Base-by-base conservation (phyloP, 2,797 vertebrate genomes). In the Sebastes taczanowskii region DNA sequence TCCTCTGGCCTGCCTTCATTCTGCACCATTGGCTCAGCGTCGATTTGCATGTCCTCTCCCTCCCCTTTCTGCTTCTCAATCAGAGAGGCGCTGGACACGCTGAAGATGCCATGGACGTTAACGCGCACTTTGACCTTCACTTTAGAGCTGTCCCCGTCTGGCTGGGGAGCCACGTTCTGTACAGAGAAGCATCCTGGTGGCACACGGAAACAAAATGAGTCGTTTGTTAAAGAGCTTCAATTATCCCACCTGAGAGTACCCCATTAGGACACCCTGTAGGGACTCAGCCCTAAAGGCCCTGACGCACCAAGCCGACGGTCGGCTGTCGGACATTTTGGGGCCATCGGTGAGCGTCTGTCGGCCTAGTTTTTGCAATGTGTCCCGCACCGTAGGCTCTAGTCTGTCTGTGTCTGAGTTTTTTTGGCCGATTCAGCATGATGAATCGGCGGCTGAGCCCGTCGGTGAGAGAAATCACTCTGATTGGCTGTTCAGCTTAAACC, bases 41-140 rank as follows among this genome's bases (percentile, higher is more conserved):
- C 98, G 94, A 98, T 97, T 38, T 97, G 93, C 53, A 94, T 91
- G 5, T 96, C 95, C 59, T 98, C 97, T 2, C 35, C 95, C 69
- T 96, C 98, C 16, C 94, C 7, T 76, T 94, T 97, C 85, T 97
- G 97, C 92, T 96, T 98, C 89, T 99, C 98, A 18, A 99, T 96
- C 77, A 98, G 86, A n/a, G 97, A 97, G 0, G 98, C 98, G 7
- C 86, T 97, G 69, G 97, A 98, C 88, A 99, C 97, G 0, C 96
- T 98, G 95, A 99, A 98, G 90, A 99, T 97, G 63, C 98, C 98
- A 0, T 99, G 97, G 67, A 98, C 92, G 3, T 98, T 99, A 62
- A 99, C 96, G 0, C 97, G 97, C 77, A 99, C 98, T 94, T 98
- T 99, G 65, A 99, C 97, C 83, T 99, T 99, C 69, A 99, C 97